Evolutionary conservation across 2,113 vertebrate genomes (phyloP), one percentile per base, ranked within the genome.

Genomic region (Megaceryle maxima): DNA sequence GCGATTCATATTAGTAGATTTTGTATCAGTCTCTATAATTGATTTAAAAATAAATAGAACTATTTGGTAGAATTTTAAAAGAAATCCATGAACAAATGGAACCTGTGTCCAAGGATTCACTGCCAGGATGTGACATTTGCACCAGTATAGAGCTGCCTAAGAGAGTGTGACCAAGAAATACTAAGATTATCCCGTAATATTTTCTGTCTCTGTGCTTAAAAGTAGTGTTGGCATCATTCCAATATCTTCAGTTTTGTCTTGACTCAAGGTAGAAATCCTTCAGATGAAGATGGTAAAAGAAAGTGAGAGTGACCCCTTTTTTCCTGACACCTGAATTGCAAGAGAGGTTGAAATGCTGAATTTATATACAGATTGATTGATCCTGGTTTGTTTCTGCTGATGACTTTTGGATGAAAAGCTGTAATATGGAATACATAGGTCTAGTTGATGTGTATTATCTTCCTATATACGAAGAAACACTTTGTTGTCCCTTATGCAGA

Each of bases 161-260:
- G 24, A 86, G 77, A 89, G 57, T 35, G 80, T 87, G 92, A 93
- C 81, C 88, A 96, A 95, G 94, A 96, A 95, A 85, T 92, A 51
- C 69, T 84, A 79, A 89, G 91, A 89, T 92, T 85, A 69, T 62
- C 37, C 91, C 37, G 17, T 93, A 94, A 89, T 94, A 87, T 96
- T 96, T 95, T 94, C 83, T 77, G 28, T 87, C 44, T 87, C 44
- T 51, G 74, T 90, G 86, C 57, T 84, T 94, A 96, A 96, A 96
- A 96, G 95, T 76, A 87, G 63, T 94, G 33, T 72, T 96, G 95
- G 96, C 83, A 19, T 94, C 73, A 16, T 63, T 89, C 92, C 90
- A 51, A 0, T 19, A 11, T 91, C 46, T 88, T 91, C 60, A 69
- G 81, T 73, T 59, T 84, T 46, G 31, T 15, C 18, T 89, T 94